phyloP scores from a whole-genome alignment of 2,888 invertebrate genomes.

The Drosophila macrospina region DNA sequence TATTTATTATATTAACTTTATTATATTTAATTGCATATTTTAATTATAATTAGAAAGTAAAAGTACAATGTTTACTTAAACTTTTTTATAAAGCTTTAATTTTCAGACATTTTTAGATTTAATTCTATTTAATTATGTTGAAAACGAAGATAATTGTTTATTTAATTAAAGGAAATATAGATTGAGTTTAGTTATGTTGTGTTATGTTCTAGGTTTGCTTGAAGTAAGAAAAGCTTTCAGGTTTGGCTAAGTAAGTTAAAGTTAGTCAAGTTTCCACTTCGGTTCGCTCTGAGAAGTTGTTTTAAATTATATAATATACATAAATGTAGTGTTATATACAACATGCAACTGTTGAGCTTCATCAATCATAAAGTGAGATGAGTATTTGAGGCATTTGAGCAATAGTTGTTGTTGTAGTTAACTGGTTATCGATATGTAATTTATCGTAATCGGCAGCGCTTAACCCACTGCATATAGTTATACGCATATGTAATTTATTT shows the following conservation, averaged over 20 bases:
- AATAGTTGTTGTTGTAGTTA: slow-evolving; percentile 2
- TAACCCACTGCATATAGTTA: slow-evolving; percentile 12
- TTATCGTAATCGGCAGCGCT: slow-evolving; percentile 22
- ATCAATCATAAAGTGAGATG: neutral
- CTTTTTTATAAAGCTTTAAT: too few species aligned
- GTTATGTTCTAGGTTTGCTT: too few species aligned
- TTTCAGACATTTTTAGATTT: neutral
- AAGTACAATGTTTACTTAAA: too few species aligned
- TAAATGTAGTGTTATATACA: neutral
- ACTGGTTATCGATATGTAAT: slow-evolving; percentile 24
- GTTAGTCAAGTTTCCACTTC: neutral
- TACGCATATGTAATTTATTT: slow-evolving; percentile 20
- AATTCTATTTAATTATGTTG: neutral
- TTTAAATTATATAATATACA: neutral
- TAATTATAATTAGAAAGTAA: too few species aligned
- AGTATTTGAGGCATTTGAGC: neutral
- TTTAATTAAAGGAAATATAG: too few species aligned
- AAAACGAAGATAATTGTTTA: neutral
- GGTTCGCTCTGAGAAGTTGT: neutral
- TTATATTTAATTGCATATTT: too few species aligned
- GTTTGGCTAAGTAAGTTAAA: neutral
- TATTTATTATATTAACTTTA: too few species aligned
- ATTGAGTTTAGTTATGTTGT: too few species aligned
- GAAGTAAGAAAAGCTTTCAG: neutral
- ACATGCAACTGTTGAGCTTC: neutral